phyloP scores from a whole-genome alignment of 2,113 vertebrate genomes.

The Triplophysa tibetana region DNA sequence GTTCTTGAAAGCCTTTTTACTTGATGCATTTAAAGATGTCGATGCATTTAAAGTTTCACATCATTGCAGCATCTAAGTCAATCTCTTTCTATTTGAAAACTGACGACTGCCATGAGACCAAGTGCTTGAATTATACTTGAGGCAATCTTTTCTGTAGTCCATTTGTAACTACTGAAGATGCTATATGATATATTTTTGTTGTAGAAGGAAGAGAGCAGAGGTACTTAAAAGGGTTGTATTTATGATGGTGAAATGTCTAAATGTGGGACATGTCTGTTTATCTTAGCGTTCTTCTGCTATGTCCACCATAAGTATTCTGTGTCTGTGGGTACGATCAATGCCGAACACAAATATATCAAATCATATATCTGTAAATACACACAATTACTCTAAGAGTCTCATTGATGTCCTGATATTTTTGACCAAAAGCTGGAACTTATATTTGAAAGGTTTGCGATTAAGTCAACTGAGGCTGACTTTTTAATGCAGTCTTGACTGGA shows the following conservation, averaged over 20 bases:
- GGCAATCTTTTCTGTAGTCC: constrained; percentile 24
- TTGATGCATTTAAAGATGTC: too few relatives aligned
- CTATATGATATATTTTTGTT: constrained; percentile 23
- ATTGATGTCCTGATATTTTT: constrained; percentile 43
- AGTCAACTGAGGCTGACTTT: constrained; percentile 6
- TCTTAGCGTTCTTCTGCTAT: not conserved
- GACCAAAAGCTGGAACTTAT: constrained; percentile 59
- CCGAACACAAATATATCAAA: constrained; percentile 11
- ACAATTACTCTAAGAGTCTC: not conserved
- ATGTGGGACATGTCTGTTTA: not conserved
- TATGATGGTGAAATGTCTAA: constrained; percentile 1
- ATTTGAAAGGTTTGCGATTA: constrained; percentile 23
- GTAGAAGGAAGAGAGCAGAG: not conserved
- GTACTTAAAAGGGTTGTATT: not conserved
- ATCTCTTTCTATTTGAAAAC: constrained; percentile 8
- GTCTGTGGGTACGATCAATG: not conserved
- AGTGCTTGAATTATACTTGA: constrained; percentile 22
- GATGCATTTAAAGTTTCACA: not conserved
- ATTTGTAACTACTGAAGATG: constrained; percentile 29
- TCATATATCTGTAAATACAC: constrained; percentile 14
- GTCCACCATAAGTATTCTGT: constrained; percentile 33
- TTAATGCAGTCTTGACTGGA: constrained; percentile 35
- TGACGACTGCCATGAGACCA: constrained; percentile 1
- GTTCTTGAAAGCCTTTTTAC: not conserved
- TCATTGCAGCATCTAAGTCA: not conserved